phyloP scores from a whole-genome alignment of 2,888 invertebrate species.

The Hofmannophila pseudospretella region DNA sequence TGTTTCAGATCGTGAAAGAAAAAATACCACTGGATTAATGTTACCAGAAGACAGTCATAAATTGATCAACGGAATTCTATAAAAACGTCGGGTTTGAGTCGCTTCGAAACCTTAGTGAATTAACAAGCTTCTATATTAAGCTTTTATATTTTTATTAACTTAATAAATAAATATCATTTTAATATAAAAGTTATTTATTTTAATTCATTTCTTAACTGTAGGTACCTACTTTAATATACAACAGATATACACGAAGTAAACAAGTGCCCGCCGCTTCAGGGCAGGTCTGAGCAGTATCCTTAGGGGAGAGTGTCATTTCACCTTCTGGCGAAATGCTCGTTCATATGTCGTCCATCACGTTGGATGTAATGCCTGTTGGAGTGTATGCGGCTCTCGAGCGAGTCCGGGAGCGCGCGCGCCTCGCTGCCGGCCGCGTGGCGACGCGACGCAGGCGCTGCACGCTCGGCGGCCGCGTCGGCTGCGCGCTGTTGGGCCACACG shows the following conservation, averaged over 20 bases:
- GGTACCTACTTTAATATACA: no score
- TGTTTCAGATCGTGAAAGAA: slow-evolving; percentile 85
- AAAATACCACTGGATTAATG: slow-evolving; percentile 84
- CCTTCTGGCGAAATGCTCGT: slow-evolving; percentile 88
- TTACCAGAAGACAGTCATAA: neutral
- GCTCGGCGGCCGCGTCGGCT: slow-evolving; percentile 55
- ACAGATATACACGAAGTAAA: no score
- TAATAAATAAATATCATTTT: slow-evolving; percentile 3
- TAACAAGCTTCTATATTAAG: slow-evolving; percentile 14
- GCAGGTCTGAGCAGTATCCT: neutral
- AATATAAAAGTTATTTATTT: neutral
- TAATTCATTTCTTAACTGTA: no score
- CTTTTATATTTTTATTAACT: slow-evolving; percentile 14
- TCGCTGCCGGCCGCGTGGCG: slow-evolving; percentile 76
- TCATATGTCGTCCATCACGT: slow-evolving; percentile 87
- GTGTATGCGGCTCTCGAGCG: slow-evolving; percentile 90
- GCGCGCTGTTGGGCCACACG: slow-evolving; percentile 81
- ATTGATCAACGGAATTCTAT: slow-evolving; percentile 1
- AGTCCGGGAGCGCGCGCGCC: slow-evolving; percentile 79
- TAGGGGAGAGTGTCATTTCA: slow-evolving; percentile 30
- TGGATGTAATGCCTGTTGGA: slow-evolving; percentile 95
- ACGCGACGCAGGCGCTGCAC: slow-evolving; percentile 79
- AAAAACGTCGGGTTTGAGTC: slow-evolving; percentile 5
- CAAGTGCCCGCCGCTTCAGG: no score
- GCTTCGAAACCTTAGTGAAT: slow-evolving; percentile 13